Conservation (phyloP, 2,797 vertebrate genomes). For the Somateria mollissima region DNA sequence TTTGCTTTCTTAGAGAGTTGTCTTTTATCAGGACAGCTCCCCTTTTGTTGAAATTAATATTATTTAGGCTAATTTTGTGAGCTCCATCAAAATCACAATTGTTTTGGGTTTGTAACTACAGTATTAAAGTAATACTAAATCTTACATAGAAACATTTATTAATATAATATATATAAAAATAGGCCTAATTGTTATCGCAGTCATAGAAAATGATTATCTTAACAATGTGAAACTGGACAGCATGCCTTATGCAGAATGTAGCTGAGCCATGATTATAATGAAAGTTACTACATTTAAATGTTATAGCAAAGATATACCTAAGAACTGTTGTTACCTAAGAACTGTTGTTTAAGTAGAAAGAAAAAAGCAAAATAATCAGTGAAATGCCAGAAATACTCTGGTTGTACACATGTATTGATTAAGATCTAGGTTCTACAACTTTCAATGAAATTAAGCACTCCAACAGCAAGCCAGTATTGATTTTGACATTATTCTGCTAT, state of each 20-base stretch:
- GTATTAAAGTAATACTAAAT: conserved; percentile 74
- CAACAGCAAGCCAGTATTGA: conserved; percentile 67
- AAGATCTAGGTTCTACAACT: conserved; percentile 75
- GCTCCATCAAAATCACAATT: conserved; percentile 82
- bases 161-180: conserved; percentile 64
- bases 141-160: conserved; percentile 65
- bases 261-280: neutral
- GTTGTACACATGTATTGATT: conserved; percentile 71
- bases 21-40: conserved; percentile 88
- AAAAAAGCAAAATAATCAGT: conserved; percentile 41
- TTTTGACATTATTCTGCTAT: conserved; percentile 77
- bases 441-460: conserved; percentile 73
- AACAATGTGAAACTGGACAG: conserved; percentile 45
- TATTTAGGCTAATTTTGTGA: conserved; percentile 85
- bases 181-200: conserved; percentile 46
- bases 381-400: conserved; percentile 49
- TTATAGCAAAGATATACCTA: neutral
- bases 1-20: conserved; percentile 87
- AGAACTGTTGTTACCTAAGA: conserved; percentile 6
- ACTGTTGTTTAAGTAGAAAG: conserved; percentile 20
- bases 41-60: conserved; percentile 89
- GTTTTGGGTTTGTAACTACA: conserved; percentile 75
- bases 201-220: conserved; percentile 53
- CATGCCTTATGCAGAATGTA: neutral
- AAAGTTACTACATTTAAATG: conserved; percentile 12